Evolutionary conservation across 2,888 invertebrate species (phyloP).

Genomic region (Scaptomyza polygonia): DNA sequence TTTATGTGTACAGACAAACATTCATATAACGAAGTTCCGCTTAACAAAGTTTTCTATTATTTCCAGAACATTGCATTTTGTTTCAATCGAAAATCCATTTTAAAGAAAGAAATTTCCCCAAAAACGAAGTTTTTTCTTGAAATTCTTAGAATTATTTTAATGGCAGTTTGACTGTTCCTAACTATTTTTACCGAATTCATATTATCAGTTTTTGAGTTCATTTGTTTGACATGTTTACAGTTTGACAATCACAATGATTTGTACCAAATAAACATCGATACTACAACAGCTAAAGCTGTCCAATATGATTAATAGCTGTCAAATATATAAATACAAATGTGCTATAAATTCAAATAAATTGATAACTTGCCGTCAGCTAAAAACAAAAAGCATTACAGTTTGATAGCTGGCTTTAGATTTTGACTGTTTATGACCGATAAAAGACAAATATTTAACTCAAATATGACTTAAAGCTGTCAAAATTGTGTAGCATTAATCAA

Average conservation of each 20-base stretch:
- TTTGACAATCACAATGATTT: background rate
- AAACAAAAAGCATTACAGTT: background rate
- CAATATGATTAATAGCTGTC: background rate
- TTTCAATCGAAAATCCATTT: too few relatives aligned
- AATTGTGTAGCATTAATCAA: background rate
- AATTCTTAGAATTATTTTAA: too few relatives aligned
- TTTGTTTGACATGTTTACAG: background rate
- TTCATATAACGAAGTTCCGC: too few relatives aligned
- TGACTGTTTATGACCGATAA: background rate
- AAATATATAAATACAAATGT: background rate
- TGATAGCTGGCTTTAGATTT: background rate
- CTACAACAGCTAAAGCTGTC: background rate
- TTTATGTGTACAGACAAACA: too few relatives aligned
- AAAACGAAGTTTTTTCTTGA: too few relatives aligned
- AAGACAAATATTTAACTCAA: background rate
- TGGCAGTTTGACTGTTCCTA: too few relatives aligned
- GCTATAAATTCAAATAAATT: background rate
- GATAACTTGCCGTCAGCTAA: background rate
- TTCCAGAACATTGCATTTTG: too few relatives aligned
- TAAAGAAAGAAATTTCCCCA: too few relatives aligned
- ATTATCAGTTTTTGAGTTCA: too few relatives aligned
- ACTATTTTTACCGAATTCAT: too few relatives aligned
- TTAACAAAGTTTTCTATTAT: too few relatives aligned
- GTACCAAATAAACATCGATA: background rate
- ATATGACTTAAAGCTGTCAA: conserved; percentile 1